Evolutionary conservation across 2,113 vertebrate genomes (phyloP).

Genomic region (Polypterus senegalus): DNA sequence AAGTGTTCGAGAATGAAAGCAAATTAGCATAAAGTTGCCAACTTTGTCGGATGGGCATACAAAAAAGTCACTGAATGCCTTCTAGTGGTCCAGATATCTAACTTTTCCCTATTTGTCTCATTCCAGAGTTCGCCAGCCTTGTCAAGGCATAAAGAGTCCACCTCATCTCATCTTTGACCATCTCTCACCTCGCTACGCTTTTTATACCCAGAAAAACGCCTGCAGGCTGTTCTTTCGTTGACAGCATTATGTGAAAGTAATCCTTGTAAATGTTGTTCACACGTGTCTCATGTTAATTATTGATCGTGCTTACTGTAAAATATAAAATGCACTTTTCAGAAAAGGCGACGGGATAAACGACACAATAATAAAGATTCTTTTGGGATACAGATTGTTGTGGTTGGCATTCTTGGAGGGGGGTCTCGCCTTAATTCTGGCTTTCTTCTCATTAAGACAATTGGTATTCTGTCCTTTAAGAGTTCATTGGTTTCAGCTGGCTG

Average conservation of each 20-base stretch:
- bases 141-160: slow-evolving; percentile 46
- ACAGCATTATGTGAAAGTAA: slow-evolving; percentile 39
- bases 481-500: too few species aligned
- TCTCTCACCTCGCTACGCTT: neutral
- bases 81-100: too few species aligned
- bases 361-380: slow-evolving; percentile 55
- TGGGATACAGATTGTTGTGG: slow-evolving; percentile 31
- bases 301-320: slow-evolving; percentile 45
- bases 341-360: slow-evolving; percentile 35
- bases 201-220: slow-evolving; percentile 22
- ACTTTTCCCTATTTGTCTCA: slow-evolving; percentile 9
- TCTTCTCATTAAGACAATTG: too few species aligned
- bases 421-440: too few species aligned
- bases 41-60: too few species aligned
- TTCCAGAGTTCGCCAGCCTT: slow-evolving; percentile 55
- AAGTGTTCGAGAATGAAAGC: too few species aligned
- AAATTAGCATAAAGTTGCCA: too few species aligned
- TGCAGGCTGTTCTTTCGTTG: slow-evolving; percentile 27
- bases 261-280: slow-evolving; percentile 47
- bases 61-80: too few species aligned
- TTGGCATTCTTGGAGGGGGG: too few species aligned
- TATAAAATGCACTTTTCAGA: slow-evolving; percentile 51
- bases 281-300: slow-evolving; percentile 52
- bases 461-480: too few species aligned
- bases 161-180: neutral